Conservation (phyloP, 2,797 vertebrate species). For the Anas capensis region DNA sequence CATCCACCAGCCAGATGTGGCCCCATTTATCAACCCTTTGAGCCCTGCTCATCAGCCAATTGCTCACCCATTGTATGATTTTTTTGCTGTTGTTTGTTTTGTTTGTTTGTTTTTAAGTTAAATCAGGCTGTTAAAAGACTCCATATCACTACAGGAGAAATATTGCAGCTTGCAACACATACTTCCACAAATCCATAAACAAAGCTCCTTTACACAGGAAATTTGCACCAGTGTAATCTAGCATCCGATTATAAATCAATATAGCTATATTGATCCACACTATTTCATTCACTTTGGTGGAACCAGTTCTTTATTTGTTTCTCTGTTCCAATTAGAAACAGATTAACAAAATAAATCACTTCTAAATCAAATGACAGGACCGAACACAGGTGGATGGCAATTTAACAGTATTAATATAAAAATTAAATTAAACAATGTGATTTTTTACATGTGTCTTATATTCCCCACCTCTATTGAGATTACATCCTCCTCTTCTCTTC, state of each 20-base stretch:
- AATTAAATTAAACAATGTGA: not conserved
- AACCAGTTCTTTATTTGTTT: not conserved
- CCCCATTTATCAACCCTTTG: too few species aligned
- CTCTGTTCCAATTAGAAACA: not conserved
- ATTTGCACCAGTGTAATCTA: not conserved
- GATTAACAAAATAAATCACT: not conserved
- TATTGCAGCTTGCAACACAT: not conserved
- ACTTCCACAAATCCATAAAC: not conserved
- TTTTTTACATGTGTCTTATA: not conserved
- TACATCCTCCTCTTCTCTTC: not conserved
- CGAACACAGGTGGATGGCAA: not conserved
- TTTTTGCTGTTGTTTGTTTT: too few species aligned
- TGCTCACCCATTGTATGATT: too few species aligned
- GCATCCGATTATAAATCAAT: not conserved
- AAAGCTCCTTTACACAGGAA: not conserved
- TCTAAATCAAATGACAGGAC: not conserved
- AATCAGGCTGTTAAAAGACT: constrained; percentile 20
- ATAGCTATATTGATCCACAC: not conserved
- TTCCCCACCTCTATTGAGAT: not conserved
- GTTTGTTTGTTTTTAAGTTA: not conserved
- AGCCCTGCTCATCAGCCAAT: too few species aligned
- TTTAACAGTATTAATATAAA: not conserved
- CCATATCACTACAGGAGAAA: not conserved
- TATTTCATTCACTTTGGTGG: not conserved
- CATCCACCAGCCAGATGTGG: too few species aligned